Evolutionary conservation across 2,888 invertebrate genomes (phyloP).

Genomic region (Harpalus rufipes): DNA sequence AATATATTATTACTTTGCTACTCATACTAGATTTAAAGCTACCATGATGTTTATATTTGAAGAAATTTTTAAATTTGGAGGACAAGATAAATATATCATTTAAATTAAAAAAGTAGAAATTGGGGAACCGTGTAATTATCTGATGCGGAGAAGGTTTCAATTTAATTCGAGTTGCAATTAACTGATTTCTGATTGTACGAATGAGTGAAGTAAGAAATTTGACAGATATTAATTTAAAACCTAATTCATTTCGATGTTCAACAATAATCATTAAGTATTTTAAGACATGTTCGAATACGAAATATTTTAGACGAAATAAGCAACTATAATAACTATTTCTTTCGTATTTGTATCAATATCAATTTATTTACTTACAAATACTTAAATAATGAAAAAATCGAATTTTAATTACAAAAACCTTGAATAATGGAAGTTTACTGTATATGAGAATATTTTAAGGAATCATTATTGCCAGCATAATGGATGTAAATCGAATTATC

Average conservation of each 20-base stretch:
- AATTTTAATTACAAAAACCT: too few relatives aligned
- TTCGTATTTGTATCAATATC: too few relatives aligned
- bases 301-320: neutral
- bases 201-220: neutral
- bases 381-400: too few relatives aligned
- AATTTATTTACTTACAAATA: too few relatives aligned
- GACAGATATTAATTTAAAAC: neutral
- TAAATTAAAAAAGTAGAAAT: conserved; percentile 13
- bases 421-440: too few relatives aligned
- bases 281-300: neutral
- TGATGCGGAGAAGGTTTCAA: neutral
- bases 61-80: neutral
- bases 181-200: neutral
- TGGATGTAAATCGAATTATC: too few relatives aligned
- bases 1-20: neutral
- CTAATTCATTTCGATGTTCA: neutral
- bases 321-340: neutral
- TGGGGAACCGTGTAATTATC: neutral
- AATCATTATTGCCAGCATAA: too few relatives aligned
- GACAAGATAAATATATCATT: neutral
- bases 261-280: neutral
- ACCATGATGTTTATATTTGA: neutral
- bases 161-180: conserved; percentile 9
- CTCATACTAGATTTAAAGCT: neutral
- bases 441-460: too few relatives aligned